A percentile compares a stretch with the other conserved stretches of the same genome.
Evolutionary conservation across 30 jellyfish, hydroid and myxozoan genomes (phyloP).

Genomic region (Clytia hemisphaerica): DNA sequence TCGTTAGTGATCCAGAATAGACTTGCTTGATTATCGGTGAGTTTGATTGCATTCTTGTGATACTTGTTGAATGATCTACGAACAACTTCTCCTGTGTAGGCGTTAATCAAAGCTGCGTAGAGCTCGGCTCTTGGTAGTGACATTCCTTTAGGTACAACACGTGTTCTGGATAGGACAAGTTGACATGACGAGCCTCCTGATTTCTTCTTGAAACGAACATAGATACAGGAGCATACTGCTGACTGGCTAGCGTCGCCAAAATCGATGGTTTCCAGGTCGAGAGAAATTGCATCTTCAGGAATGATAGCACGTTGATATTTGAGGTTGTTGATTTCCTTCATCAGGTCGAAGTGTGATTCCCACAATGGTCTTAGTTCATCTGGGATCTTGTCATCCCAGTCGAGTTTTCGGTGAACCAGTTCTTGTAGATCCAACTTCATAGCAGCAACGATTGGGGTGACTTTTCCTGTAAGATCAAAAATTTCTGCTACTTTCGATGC

Average conservation of each 20-base stretch:
- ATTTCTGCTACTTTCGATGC: conserved; percentile 11
- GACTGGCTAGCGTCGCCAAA: too few species aligned
- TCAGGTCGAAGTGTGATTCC: not conserved
- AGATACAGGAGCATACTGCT: too few species aligned
- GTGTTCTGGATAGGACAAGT: conserved; percentile 10
- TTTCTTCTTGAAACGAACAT: too few species aligned
- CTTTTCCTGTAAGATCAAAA: not conserved
- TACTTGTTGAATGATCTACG: not conserved
- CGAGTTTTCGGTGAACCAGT: not conserved
- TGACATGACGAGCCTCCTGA: not conserved
- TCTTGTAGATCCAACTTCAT: too few species aligned
- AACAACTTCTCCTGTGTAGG: conserved; percentile 10
- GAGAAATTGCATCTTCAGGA: too few species aligned
- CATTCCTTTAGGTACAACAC: conserved; percentile 10
- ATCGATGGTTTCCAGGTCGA: too few species aligned
- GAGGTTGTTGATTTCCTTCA: too few species aligned
- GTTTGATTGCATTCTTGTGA: not conserved
- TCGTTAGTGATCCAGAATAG: conserved; percentile 1
- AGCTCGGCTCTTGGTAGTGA: too few species aligned
- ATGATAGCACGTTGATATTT: too few species aligned
- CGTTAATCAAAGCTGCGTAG: not conserved
- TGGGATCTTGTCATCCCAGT: conserved; percentile 3
- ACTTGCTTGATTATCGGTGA: not conserved
- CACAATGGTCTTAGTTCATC: not conserved
- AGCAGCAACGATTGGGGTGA: too few species aligned